Base-by-base conservation (phyloP, 2,888 invertebrate species). In the Noctuana brunneofusca region DNA sequence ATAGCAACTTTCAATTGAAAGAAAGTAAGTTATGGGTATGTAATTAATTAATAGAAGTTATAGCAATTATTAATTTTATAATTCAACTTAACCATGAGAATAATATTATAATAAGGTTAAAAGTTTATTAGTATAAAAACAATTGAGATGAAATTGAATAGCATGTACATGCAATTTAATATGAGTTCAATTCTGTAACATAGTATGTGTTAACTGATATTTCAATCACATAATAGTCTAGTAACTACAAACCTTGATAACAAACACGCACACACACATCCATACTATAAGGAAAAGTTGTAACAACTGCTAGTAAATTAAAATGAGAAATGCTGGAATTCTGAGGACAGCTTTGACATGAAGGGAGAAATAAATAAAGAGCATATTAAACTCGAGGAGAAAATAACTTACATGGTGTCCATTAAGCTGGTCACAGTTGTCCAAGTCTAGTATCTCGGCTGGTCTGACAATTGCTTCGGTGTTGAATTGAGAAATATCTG, bases 401-500 rank as follows among this genome's bases (percentile, higher is more conserved):
- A 16, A 38, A 14, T 16, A 38, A 79, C 89, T 84, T 63, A 91
- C 91, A 84, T 90, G 92, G 80, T 93, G 92, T 64, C 93, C 93
- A 75, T 93, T 93, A 64, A 91, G 86, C 71, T 91, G 92, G 73
- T 92, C 91, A 76, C 86, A 85, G 71, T 88, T 87, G 72, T 92
- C 92, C 68, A 93, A 80, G 75, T 89, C 89, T 60, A 88, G 71
- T 66, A 91, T 70, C 71, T 95, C 95, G 49, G 93, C 92, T 0
- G 95, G 95, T 70, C 95, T 88, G 50, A 89, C 89, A 63, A 92
- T 92, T 0, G 94, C 93, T 75, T 94, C 95, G 22, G 91, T 91
- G 68, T 93, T 89, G 73, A 95, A 95, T 70, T 95, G 95, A 43
- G 87, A 85, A 41, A 92, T 92, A 66, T 93, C 93, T 0, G 89